Conservation (phyloP, 2,888 invertebrate genomes). For the Dasysyrphus albostriatus region DNA sequence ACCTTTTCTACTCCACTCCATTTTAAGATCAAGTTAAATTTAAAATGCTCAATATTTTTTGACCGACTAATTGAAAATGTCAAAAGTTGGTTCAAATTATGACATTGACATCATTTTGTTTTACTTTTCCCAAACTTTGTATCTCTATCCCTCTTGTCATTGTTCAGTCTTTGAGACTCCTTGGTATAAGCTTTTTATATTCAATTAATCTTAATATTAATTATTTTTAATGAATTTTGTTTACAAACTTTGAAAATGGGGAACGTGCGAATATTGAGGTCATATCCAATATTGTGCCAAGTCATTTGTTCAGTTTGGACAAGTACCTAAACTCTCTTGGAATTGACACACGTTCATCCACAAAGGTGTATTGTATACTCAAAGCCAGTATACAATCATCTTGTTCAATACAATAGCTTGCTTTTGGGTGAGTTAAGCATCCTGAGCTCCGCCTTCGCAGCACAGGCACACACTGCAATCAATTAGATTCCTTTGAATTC, state of each 20-base stretch:
- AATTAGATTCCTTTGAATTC: conserved; percentile 72
- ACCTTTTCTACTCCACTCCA: not conserved
- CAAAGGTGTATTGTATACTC: conserved; percentile 5
- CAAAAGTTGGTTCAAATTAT: conserved; percentile 30
- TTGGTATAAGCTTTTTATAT: conserved; percentile 31
- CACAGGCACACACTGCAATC: conserved; percentile 63
- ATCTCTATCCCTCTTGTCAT: not conserved
- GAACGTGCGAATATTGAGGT: not conserved
- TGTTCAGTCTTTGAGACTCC: not conserved
- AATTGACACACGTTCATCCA: not conserved
- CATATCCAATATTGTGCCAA: conserved; percentile 42
- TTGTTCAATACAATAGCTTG: conserved; percentile 10
- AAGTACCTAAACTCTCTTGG: not conserved
- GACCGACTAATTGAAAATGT: conserved; percentile 55
- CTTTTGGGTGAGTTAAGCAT: not conserved
- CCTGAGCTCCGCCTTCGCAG: conserved; percentile 37
- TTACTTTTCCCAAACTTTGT: not conserved
- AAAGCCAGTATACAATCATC: not conserved
- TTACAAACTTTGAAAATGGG: conserved; percentile 26
- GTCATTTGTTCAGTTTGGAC: conserved; percentile 14
- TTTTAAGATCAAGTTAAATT: conserved; percentile 21
- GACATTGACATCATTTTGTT: conserved; percentile 63
- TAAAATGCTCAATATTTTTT: conserved; percentile 31
- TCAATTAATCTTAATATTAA: conserved; percentile 68
- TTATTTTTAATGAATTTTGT: conserved; percentile 49